Percentiles rank a stretch among this genome's conserved stretches.
phyloP scores from a whole-genome alignment of 2,888 invertebrate genomes.

The Sicus ferrugineus region DNA sequence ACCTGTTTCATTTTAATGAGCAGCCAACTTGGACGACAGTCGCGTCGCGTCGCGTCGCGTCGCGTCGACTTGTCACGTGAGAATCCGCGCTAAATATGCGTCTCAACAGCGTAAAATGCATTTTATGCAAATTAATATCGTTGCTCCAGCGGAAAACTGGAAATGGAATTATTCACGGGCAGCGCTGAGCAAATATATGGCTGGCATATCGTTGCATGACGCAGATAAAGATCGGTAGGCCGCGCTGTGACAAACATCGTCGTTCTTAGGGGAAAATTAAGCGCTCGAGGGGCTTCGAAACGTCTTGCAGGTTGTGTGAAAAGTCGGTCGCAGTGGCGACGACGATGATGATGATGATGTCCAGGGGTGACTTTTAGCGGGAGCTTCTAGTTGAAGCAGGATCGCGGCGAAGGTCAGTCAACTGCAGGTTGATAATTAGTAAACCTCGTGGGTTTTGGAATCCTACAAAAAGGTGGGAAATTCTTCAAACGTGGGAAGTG shows the following conservation, averaged over 20 bases:
- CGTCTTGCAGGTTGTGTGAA: too few species aligned
- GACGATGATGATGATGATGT: too few species aligned
- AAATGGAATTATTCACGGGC: slow-evolving; percentile 15
- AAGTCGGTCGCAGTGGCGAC: too few species aligned
- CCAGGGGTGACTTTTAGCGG: too few species aligned
- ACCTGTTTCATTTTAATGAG: too few species aligned
- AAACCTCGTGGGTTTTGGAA: too few species aligned
- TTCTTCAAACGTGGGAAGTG: too few species aligned
- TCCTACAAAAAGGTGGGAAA: too few species aligned
- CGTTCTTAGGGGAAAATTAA: slow-evolving; percentile 7
- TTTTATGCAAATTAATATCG: slow-evolving; percentile 37
- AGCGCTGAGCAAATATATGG: not conserved
- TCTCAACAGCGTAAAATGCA: slow-evolving; percentile 36
- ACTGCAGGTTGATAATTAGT: too few species aligned
- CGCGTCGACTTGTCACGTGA: slow-evolving; percentile 16
- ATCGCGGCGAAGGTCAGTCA: too few species aligned
- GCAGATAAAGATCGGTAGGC: slow-evolving; percentile 19
- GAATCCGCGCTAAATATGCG: slow-evolving; percentile 35
- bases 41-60: not conserved
- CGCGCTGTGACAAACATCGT: slow-evolving; percentile 26
- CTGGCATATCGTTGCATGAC: not conserved
- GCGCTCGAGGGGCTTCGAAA: too few species aligned
- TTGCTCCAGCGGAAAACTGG: slow-evolving; percentile 36
- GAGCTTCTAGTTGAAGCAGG: too few species aligned
- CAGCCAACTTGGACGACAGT: not conserved